Evolutionary conservation across 2,888 invertebrate species (phyloP).

Genomic region (Gisinianus flammeolus): DNA sequence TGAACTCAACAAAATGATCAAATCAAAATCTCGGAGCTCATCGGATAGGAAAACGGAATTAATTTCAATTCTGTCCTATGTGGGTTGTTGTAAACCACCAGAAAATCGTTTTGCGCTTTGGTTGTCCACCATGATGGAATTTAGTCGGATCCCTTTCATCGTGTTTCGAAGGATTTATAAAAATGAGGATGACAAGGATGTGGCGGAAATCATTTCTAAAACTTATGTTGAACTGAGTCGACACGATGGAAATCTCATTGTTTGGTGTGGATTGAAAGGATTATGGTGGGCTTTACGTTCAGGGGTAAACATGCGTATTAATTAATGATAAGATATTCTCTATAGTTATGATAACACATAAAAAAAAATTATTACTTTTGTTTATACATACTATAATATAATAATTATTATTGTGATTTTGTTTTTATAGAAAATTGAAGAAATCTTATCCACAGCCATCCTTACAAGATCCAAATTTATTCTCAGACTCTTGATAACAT

Average conservation of each 20-base stretch:
- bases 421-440: conserved; percentile 41
- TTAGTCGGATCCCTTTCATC: conserved; percentile 27
- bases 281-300: conserved; percentile 36
- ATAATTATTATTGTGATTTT: neutral
- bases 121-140: conserved; percentile 27
- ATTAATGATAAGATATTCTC: too few relatives aligned
- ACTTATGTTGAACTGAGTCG: conserved; percentile 38
- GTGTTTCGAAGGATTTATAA: conserved; percentile 28
- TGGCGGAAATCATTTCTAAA: conserved; percentile 35
- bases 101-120: conserved; percentile 25
- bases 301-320: conserved; percentile 17
- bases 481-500: conserved; percentile 29
- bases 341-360: neutral
- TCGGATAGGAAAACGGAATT: conserved; percentile 35
- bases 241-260: conserved; percentile 10
- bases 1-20: conserved; percentile 34
- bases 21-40: conserved; percentile 23
- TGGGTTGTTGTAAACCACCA: conserved; percentile 33
- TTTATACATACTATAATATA: neutral
- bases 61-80: conserved; percentile 17
- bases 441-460: conserved; percentile 37
- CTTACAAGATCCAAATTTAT: conserved; percentile 46
- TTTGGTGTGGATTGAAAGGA: conserved; percentile 41
- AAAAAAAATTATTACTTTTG: neutral
- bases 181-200: conserved; percentile 40